phyloP scores from a whole-genome alignment of 2,888 invertebrate genomes.

The Orthosia incerta region DNA sequence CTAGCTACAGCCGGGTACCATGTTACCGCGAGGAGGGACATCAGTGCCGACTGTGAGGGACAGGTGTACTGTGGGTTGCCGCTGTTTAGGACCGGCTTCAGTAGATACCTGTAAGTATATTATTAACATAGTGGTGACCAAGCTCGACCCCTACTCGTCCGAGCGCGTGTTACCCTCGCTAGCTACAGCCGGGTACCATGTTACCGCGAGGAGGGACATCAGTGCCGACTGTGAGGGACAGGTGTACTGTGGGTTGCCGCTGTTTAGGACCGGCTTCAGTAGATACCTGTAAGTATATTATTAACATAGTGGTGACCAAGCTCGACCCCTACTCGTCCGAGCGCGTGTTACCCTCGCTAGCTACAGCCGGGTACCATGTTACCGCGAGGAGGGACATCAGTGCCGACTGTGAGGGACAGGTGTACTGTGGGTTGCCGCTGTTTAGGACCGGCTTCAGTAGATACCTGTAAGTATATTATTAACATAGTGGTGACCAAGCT shows the following conservation, averaged over 20 bases:
- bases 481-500: no score
- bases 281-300: no score
- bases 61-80: constrained; percentile 89
- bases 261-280: constrained; percentile 85
- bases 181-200: constrained; percentile 9
- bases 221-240: constrained; percentile 79
- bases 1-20: constrained; percentile 45
- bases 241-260: constrained; percentile 89
- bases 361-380: constrained; percentile 26
- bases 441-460: constrained; percentile 83
- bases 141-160: no score
- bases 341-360: constrained; percentile 63
- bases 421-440: constrained; percentile 89
- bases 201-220: constrained; percentile 55
- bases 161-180: constrained; percentile 63
- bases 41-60: constrained; percentile 78
- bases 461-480: no score
- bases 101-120: no score
- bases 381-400: constrained; percentile 52
- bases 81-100: constrained; percentile 85
- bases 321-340: neutral
- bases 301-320: no score
- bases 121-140: no score
- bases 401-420: constrained; percentile 80
- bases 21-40: constrained; percentile 47